These are phyloP conservation scores for Pteropus alecto DNA, from an alignment of 2,113 vertebrate genomes.

Conservation along the genomic window DNA sequence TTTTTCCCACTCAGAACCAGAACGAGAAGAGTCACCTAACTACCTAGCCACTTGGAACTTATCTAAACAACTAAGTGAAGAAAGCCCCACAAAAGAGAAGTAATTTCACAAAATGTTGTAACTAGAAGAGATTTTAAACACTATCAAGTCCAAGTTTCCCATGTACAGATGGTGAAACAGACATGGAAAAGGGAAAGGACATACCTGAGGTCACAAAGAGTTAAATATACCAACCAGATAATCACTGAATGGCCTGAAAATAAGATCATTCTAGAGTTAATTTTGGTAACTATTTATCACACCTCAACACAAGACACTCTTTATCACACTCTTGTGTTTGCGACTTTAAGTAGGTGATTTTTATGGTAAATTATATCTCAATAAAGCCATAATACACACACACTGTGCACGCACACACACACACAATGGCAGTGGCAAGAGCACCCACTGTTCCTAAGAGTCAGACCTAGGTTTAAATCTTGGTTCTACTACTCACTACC, in stretches of 20 bases:
- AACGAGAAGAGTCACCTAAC: background rate
- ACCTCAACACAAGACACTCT: background rate
- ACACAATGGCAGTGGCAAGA: background rate
- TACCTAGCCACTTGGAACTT: background rate
- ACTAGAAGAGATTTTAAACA: background rate
- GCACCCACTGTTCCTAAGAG: background rate
- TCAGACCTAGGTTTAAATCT: background rate
- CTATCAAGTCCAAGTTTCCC: background rate
- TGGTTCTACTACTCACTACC: background rate
- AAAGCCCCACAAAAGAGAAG: background rate
- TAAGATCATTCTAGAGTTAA: background rate
- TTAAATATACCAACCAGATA: background rate
- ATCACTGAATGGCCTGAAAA: background rate
- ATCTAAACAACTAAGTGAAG: background rate
- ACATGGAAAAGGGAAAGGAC: background rate
- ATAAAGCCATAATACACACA: background rate
- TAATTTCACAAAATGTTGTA: background rate
- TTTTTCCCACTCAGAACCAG: background rate
- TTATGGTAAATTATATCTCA: background rate
- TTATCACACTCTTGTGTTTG: background rate
- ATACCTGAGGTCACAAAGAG: background rate
- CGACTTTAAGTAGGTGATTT: constrained; percentile 19
- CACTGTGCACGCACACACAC: background rate
- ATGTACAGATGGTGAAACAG: background rate
- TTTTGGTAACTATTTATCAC: background rate